A percentile compares a stretch with the other conserved stretches of the same genome.
phyloP scores from a whole-genome alignment of 2,113 vertebrate species.

The Syngnathus floridae region DNA sequence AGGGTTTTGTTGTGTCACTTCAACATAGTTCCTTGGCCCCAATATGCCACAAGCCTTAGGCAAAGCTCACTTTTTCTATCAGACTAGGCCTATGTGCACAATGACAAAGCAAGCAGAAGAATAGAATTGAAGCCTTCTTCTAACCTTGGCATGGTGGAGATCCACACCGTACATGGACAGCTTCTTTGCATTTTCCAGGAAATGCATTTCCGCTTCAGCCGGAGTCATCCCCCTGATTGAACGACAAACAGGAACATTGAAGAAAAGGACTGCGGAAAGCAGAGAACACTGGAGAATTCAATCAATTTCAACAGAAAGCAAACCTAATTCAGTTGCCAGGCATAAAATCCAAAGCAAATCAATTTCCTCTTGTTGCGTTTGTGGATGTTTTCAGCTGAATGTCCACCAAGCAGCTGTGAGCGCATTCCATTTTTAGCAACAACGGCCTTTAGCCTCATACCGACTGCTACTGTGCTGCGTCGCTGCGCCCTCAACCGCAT shows the following conservation, averaged over 20 bases:
- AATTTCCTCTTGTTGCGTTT: slow-evolving; percentile 8
- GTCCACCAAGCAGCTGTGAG: slow-evolving; percentile 5
- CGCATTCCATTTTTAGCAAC: slow-evolving; percentile 35
- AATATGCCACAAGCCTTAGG: too few species aligned
- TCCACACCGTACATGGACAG: slow-evolving; percentile 97
- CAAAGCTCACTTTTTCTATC: too few species aligned
- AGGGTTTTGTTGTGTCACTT: too few species aligned
- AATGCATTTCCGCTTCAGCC: slow-evolving; percentile 92
- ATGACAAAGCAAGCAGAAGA: neutral
- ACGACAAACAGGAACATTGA: neutral
- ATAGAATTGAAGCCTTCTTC: neutral
- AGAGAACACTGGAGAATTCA: neutral
- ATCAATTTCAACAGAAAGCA: slow-evolving; percentile 3
- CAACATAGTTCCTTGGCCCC: too few species aligned
- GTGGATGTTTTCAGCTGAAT: slow-evolving; percentile 25
- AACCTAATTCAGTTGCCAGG: slow-evolving; percentile 3
- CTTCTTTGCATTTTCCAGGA: slow-evolving; percentile 97
- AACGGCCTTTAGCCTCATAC: slow-evolving; percentile 16
- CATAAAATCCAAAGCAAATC: slow-evolving; percentile 11
- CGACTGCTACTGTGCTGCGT: neutral
- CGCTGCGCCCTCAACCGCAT: slow-evolving; percentile 11
- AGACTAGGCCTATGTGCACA: too few species aligned
- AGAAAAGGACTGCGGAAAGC: slow-evolving; percentile 1
- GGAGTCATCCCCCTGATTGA: slow-evolving; percentile 89
- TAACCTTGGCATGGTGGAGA: slow-evolving; percentile 95